Conservation (phyloP, 2,888 invertebrate species). For the Tricholauxania praeusta region DNA sequence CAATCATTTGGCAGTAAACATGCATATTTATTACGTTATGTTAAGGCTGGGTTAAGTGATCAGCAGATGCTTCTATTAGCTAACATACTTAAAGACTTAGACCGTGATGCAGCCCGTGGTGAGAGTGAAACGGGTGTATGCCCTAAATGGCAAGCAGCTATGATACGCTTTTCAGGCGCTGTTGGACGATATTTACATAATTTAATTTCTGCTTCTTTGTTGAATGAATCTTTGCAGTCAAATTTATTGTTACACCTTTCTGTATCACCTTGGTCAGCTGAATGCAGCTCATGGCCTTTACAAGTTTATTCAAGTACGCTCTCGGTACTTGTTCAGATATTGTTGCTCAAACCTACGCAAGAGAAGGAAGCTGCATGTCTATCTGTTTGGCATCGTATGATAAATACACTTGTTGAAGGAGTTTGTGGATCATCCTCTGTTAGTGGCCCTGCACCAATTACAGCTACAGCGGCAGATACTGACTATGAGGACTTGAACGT, state of each 20-base stretch:
- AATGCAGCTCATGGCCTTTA: conserved; percentile 80
- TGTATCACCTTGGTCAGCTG: conserved; percentile 79
- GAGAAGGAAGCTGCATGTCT: conserved; percentile 92
- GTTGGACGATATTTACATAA: conserved; percentile 71
- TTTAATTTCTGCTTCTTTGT: conserved; percentile 78
- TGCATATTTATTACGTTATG: conserved; percentile 74
- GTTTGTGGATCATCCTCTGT: conserved; percentile 69
- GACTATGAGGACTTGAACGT: conserved; percentile 86
- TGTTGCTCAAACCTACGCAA: conserved; percentile 82
- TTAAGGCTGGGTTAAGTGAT: conserved; percentile 79
- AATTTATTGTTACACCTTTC: conserved; percentile 80
- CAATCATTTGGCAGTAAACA: conserved; percentile 75
- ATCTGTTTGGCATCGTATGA: conserved; percentile 90
- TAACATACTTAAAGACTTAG: conserved; percentile 89
- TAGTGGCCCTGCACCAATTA: conserved; percentile 7
- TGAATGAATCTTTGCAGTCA: conserved; percentile 78
- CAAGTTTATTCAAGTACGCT: conserved; percentile 83
- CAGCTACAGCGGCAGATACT: conserved; percentile 55
- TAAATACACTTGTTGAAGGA: conserved; percentile 89
- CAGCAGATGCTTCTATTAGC: conserved; percentile 91
- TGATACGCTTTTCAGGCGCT: conserved; percentile 67
- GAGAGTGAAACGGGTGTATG: conserved; percentile 71
- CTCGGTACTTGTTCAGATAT: conserved; percentile 86
- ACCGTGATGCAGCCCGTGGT: conserved; percentile 87
- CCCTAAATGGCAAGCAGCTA: conserved; percentile 66